Conservation (phyloP, 2,888 invertebrate species). For the Ariolimax columbianus region DNA sequence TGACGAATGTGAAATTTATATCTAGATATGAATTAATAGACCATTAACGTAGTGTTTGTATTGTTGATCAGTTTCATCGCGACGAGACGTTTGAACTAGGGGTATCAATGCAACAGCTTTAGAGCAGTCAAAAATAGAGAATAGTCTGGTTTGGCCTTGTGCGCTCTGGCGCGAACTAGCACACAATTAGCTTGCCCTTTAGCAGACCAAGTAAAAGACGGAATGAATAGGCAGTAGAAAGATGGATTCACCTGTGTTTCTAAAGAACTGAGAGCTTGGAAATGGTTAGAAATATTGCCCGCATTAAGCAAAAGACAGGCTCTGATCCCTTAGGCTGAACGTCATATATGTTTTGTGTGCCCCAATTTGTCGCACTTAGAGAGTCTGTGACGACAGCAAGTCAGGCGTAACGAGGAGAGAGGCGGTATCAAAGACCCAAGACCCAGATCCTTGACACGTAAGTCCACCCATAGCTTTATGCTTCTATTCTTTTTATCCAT, state of each 20-base stretch:
- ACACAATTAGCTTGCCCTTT: conserved; percentile 27
- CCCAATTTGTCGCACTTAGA: conserved; percentile 46
- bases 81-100: background rate
- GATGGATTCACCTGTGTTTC: background rate
- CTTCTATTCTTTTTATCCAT: conserved; percentile 13
- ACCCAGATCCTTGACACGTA: background rate
- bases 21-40: conserved; percentile 21
- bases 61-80: conserved; percentile 21
- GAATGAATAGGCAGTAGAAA: background rate
- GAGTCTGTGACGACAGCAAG: background rate
- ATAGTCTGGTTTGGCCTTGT: background rate
- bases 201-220: background rate
- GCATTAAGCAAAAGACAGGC: conserved; percentile 31
- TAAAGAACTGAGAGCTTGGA: conserved; percentile 19
- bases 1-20: conserved; percentile 11
- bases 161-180: conserved; percentile 8
- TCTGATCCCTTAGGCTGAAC: conserved; percentile 35
- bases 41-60: conserved; percentile 19
- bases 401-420: conserved; percentile 20
- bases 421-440: background rate
- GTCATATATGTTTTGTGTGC: conserved; percentile 24
- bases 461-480: background rate
- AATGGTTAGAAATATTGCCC: conserved; percentile 30
- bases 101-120: background rate
- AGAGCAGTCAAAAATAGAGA: background rate